Evolutionary conservation across 2,113 vertebrate species (phyloP), one percentile per base, ranked within the genome.

Genomic region (Amia ocellicauda): DNA sequence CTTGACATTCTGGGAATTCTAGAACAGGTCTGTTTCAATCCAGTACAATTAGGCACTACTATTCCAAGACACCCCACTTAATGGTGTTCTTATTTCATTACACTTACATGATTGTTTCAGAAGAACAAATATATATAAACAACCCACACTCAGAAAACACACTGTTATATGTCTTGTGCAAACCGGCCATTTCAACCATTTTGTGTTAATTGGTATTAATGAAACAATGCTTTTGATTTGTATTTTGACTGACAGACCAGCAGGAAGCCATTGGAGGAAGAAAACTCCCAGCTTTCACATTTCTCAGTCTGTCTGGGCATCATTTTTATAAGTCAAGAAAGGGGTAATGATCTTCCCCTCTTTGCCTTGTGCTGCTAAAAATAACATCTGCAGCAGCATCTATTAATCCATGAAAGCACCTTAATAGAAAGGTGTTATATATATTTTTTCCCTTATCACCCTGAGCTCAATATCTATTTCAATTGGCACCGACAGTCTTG

Each of bases 351-450:
- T 40, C 20, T 14, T 19, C 59, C 19, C 71, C 69, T 63, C 65
- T 60, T 51, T 72, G 73, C 71, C 72, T 22, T 61, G 66, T 67
- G 43, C 23, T 42, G 70, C 78, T 82, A 78, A 83, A 83, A 80
- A 80, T 82, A 78, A 81, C 74, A 70, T 60, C 24, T 55, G 47
- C 45, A n/a, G n/a, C n/a, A n/a, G n/a, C n/a, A 58, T 58, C 56
- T 72, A 80, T 80, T 80, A 80, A 80, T 83, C 72, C 82, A 78
- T 69, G 69, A 40, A 0, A 53, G 51, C 64, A 71, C 62, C 64
- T 72, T 61, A 63, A 51, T 45, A 60, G 43, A 22, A 61, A 42
- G 71, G 55, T 61, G 26, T 55, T 70, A 76, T 69, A 28, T 40
- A 41, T 60, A 73, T 4, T n/a, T 31, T 57, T 31, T n/a, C 9